Percentiles rank a stretch among this genome's conserved stretches.
Evolutionary conservation across 2,797 vertebrate genomes (phyloP).

Genomic region (Gobionotothen gibberifrons): DNA sequence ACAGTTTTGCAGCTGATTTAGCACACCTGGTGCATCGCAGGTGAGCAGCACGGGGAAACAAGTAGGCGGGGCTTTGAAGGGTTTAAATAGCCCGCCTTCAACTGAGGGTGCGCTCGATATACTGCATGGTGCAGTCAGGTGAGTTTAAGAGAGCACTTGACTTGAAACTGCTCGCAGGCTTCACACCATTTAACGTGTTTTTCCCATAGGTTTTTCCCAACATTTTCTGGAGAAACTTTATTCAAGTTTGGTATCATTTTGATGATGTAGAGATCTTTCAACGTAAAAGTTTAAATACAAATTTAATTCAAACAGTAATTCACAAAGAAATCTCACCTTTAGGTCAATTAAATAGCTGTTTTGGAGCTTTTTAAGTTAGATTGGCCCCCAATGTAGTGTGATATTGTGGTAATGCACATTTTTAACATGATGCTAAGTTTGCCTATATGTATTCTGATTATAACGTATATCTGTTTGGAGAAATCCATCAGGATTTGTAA

Average conservation of each 20-base stretch:
- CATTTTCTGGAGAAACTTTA: neutral
- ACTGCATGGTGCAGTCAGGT: neutral
- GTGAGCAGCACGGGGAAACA: accelerated
- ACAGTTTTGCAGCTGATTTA: neutral
- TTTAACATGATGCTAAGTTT: neutral
- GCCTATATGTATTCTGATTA: slow-evolving; percentile 6
- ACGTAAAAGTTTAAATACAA: neutral
- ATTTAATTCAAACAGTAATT: neutral
- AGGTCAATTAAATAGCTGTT: neutral
- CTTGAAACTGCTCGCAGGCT: neutral
- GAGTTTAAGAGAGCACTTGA: neutral
- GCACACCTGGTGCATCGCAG: neutral
- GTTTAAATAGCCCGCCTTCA: neutral
- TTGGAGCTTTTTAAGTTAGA: neutral
- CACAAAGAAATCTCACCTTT: neutral
- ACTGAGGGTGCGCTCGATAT: slow-evolving; percentile 6
- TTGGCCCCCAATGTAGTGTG: neutral
- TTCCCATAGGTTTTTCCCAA: neutral
- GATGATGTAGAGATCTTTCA: neutral
- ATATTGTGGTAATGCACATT: neutral
- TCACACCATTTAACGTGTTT: neutral
- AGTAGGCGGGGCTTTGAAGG: slow-evolving; percentile 11
- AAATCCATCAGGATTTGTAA: slow-evolving; percentile 37
- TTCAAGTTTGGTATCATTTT: neutral
- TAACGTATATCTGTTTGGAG: slow-evolving; percentile 7